These are phyloP conservation scores for Xylophagus ater DNA, from an alignment of 2,888 invertebrate species.

Conservation along the genomic window DNA sequence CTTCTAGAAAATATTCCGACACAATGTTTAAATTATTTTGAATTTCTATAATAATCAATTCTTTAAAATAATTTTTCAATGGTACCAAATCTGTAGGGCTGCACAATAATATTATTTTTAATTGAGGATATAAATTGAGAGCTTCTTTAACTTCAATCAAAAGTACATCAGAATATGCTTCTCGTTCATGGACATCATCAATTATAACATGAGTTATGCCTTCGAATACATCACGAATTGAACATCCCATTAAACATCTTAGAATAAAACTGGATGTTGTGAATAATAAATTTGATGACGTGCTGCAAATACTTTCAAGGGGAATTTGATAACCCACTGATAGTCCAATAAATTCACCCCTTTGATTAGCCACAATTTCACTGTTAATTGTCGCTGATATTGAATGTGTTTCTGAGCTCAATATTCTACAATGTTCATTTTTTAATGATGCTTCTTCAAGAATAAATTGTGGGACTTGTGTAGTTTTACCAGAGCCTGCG, in stretches of 20 bases:
- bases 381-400: conserved; percentile 81
- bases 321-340: conserved; percentile 80
- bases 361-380: conserved; percentile 62
- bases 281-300: conserved; percentile 15
- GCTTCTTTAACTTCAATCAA: conserved; percentile 70
- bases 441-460: conserved; percentile 58
- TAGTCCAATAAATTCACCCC: conserved; percentile 54
- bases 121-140: conserved; percentile 52
- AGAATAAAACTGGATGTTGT: conserved; percentile 39
- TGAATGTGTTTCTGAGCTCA: conserved; percentile 84
- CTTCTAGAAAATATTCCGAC: conserved; percentile 1
- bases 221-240: conserved; percentile 32
- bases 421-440: conserved; percentile 62
- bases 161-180: conserved; percentile 82
- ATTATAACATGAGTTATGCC: conserved; percentile 65
- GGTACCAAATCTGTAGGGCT: conserved; percentile 73
- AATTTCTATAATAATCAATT: background rate
- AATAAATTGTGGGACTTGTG: conserved; percentile 83
- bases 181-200: conserved; percentile 89
- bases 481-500: conserved; percentile 84
- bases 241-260: conserved; percentile 74
- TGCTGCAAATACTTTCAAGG: conserved; percentile 48
- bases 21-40: background rate
- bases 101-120: conserved; percentile 81
- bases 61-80: conserved; percentile 66